phyloP scores from a whole-genome alignment of 2,113 vertebrate species.

The Falcunculus frontatus region DNA sequence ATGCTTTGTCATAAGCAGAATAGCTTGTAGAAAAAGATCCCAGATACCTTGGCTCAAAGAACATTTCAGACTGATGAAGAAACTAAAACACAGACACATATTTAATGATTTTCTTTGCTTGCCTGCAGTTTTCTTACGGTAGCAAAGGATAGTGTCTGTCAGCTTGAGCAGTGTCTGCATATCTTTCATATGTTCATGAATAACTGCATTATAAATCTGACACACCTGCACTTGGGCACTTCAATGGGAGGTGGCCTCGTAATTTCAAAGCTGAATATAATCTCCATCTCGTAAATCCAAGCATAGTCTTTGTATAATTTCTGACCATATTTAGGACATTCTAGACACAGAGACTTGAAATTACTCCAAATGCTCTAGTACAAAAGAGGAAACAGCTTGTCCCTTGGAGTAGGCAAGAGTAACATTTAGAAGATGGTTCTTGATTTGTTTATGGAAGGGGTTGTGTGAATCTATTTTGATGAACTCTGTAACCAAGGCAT shows the following conservation, averaged over 20 bases:
- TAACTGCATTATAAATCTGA: not conserved
- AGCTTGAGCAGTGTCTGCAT: not conserved
- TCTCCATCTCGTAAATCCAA: not conserved
- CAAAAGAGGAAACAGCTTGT: not conserved
- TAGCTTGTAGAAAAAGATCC: not conserved
- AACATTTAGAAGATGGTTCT: not conserved
- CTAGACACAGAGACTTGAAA: not conserved
- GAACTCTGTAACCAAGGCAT: accelerated
- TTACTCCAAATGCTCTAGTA: not conserved
- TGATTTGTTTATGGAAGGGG: not conserved
- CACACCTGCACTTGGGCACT: not conserved
- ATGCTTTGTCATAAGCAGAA: not conserved
- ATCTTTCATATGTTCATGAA: not conserved
- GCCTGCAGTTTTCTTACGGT: not conserved
- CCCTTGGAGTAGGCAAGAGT: not conserved
- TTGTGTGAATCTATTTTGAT: not conserved
- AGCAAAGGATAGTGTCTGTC: not conserved
- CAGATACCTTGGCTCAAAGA: not conserved
- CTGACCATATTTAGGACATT: not conserved
- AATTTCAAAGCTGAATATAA: not conserved
- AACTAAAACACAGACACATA: not conserved
- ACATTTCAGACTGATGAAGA: not conserved
- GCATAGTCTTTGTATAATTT: not conserved
- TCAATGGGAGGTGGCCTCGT: not conserved
- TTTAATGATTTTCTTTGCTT: not conserved